Conservation (phyloP, 1,140 invertebrate genomes). For the Euglossa dilemma region DNA sequence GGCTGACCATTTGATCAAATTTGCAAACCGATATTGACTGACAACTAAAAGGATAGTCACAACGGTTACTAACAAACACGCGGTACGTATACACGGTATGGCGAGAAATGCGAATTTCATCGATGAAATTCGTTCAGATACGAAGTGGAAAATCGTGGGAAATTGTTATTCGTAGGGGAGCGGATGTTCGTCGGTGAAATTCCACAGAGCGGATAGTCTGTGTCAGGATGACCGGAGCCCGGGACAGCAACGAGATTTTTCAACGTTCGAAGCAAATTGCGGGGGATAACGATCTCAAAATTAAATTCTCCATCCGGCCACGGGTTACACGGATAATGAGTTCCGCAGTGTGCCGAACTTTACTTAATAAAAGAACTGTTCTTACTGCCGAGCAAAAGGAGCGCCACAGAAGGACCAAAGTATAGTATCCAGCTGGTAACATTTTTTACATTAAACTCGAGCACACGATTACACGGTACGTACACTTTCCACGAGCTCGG, state of each 20-base stretch:
- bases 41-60: no score
- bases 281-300: conserved; percentile 46
- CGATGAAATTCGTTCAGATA: no score
- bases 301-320: conserved; percentile 39
- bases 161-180: no score
- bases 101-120: no score
- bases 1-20: no score
- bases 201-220: neutral
- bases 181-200: neutral
- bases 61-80: no score
- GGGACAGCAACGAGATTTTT: conserved; percentile 33
- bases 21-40: no score
- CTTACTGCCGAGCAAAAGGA: neutral
- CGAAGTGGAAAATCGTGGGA: no score
- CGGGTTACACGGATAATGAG: conserved; percentile 29
- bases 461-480: conserved; percentile 3
- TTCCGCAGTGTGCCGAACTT: conserved; percentile 11
- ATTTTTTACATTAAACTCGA: conserved; percentile 25
- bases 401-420: neutral
- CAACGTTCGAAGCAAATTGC: conserved; percentile 8
- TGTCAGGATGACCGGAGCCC: neutral
- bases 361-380: conserved; percentile 39
- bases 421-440: neutral
- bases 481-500: neutral
- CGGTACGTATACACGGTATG: no score